Evolutionary conservation across 53 echinoderm and acorn worm genomes (phyloP).

Genomic region (Henricia sp.): DNA sequence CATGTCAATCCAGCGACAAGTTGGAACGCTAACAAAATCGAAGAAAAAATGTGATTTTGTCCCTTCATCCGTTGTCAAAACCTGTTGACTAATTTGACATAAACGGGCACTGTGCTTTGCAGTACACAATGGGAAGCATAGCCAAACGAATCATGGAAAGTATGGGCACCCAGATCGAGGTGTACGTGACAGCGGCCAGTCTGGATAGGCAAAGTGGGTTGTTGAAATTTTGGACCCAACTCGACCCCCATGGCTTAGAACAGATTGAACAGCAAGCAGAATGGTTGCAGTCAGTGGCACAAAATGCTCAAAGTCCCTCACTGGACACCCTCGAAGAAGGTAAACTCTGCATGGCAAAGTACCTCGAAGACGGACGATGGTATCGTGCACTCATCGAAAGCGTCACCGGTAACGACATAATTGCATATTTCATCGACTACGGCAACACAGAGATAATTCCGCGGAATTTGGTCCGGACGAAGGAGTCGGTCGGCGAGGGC

Average conservation of each 20-base stretch:
- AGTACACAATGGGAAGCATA: conserved; percentile 31
- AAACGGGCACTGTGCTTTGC: not conserved
- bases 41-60: not conserved
- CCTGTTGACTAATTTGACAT: not conserved
- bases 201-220: conserved; percentile 68
- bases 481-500: conserved; percentile 34
- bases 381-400: conserved; percentile 84
- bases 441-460: conserved; percentile 97
- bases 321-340: conserved; percentile 64
- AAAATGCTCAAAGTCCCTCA: conserved; percentile 27
- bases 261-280: conserved; percentile 51
- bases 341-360: conserved; percentile 84
- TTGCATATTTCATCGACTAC: conserved; percentile 92
- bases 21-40: not conserved
- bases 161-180: conserved; percentile 54
- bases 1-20: not conserved
- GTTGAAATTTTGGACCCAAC: conserved; percentile 85
- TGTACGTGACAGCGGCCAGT: conserved; percentile 75
- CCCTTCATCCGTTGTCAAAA: not conserved
- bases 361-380: conserved; percentile 87
- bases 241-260: conserved; percentile 69
- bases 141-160: conserved; percentile 18
- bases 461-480: conserved; percentile 63
- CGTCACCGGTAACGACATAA: conserved; percentile 89
- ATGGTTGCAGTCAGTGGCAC: conserved; percentile 45